Evolutionary conservation across 2,888 invertebrate species (phyloP), one percentile per base, ranked within the genome.

Genomic region (Melanophora roralis): DNA sequence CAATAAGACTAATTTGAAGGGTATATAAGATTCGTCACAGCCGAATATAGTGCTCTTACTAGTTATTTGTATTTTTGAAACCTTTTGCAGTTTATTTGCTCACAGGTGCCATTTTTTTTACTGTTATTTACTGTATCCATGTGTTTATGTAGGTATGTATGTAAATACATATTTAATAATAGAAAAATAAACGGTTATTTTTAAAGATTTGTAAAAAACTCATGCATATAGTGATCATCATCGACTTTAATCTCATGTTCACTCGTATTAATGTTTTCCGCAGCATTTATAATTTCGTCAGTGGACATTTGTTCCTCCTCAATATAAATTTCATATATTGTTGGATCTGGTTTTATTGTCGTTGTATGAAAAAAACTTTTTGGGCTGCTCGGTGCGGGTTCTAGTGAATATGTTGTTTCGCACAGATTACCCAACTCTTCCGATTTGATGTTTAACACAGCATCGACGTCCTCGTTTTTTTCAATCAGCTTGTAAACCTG

Each of bases 181-280:
- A n/a, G n/a, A n/a, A n/a, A n/a, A n/a, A n/a, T n/a, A n/a, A n/a
- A 6, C 7, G 43, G 8, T 47, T 47, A 36, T 51, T 65, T 74
- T 49, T 65, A 65, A 8, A 74, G 49, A 38, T 67, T 40, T 59
- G 38, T 59, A 40, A 73, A 59, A 21, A 74, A 86, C 53, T 86
- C 85, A 47, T 77, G 82, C 14, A 16, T 45, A 27, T 83, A 51
- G 55, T 32, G 71, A 59, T 86, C 86, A 27, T 60, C 43, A 16
- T 68, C 62, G 3, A 75, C 27, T 68, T 75, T 60, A 62, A 51
- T 67, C 43, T 67, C 74, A 14, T 74, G 40, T 34, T 32, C n/a
- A n/a, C n/a, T n/a, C n/a, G n/a, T 27, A 0, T 32, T 19, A 1
- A 62, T 60, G 9, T 32, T 51, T 32, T 62, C 53, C 32, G 27